Evolutionary conservation across 2,797 vertebrate genomes (phyloP).

Genomic region (Coilia nasus): DNA sequence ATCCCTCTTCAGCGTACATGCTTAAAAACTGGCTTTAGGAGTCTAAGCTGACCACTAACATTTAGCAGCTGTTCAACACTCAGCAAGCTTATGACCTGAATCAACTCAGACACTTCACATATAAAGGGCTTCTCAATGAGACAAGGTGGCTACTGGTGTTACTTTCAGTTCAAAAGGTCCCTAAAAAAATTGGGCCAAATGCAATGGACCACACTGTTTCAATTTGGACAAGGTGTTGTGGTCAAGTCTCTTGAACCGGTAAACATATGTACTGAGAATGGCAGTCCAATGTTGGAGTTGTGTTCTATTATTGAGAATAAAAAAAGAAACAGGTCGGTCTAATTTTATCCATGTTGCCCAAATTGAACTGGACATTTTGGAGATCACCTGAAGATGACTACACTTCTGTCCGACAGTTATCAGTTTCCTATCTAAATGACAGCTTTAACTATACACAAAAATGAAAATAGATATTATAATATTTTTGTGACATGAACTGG

Average conservation of each 20-base stretch:
- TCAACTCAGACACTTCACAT: conserved; percentile 25
- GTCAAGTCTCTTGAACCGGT: conserved; percentile 17
- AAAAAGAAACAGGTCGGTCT: background rate
- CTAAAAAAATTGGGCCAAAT: background rate
- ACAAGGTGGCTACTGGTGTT: conserved; percentile 23
- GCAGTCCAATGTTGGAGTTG: background rate
- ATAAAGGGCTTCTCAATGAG: conserved; percentile 6
- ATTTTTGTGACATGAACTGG: background rate
- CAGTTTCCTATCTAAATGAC: background rate
- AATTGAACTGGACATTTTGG: background rate
- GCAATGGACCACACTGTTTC: conserved; percentile 18
- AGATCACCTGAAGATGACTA: background rate
- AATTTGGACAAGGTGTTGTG: conserved; percentile 15
- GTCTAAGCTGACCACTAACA: conserved; percentile 27
- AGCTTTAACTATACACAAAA: background rate
- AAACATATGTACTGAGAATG: conserved; percentile 7
- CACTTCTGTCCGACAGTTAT: background rate
- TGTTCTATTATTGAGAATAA: background rate
- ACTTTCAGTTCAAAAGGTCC: conserved; percentile 13
- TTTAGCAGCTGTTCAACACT: conserved; percentile 28
- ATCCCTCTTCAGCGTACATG: background rate
- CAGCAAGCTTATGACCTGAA: conserved; percentile 2
- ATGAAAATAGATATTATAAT: background rate
- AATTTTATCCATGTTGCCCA: background rate
- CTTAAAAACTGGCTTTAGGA: conserved; percentile 23